phyloP scores from a whole-genome alignment of 1,140 invertebrate genomes.

The Drosophila pallidifrons region DNA sequence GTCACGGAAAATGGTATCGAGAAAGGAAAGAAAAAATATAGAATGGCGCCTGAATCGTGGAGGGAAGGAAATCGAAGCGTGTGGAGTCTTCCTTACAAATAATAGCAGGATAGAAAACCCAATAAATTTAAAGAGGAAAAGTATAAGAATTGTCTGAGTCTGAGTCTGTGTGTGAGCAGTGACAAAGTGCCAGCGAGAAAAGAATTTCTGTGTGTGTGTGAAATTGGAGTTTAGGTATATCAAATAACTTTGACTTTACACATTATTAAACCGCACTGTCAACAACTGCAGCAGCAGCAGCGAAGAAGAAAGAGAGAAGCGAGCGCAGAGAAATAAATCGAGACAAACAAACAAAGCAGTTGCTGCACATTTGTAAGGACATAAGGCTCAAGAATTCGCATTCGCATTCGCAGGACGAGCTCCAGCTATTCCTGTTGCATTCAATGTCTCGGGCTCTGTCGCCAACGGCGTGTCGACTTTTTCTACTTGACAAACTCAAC shows the following conservation, averaged over 20 bases:
- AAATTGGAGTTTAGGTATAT: slow-evolving; percentile 67
- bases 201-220: slow-evolving; percentile 16
- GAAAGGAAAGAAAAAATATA: slow-evolving; percentile 20
- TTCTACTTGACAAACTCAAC: slow-evolving; percentile 71
- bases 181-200: slow-evolving; percentile 43
- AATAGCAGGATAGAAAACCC: slow-evolving; percentile 75
- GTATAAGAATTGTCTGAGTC: slow-evolving; percentile 30
- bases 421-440: slow-evolving; percentile 65
- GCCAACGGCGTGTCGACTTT: slow-evolving; percentile 27
- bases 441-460: not conserved
- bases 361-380: slow-evolving; percentile 40
- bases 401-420: slow-evolving; percentile 2
- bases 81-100: slow-evolving; percentile 69
- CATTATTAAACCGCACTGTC: slow-evolving; percentile 82
- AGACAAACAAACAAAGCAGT: slow-evolving; percentile 64
- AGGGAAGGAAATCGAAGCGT: slow-evolving; percentile 1
- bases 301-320: slow-evolving; percentile 35
- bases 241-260: slow-evolving; percentile 84
- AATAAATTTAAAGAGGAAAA: slow-evolving; percentile 82
- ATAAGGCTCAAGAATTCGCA: not conserved
- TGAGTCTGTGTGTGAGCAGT: slow-evolving; percentile 25
- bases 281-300: slow-evolving; percentile 41
- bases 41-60: slow-evolving; percentile 65
- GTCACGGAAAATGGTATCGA: slow-evolving; percentile 29
- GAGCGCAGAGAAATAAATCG: slow-evolving; percentile 66